Evolutionary conservation across 1,140 invertebrate species (phyloP).

Genomic region (Hesperophylax magnus): DNA sequence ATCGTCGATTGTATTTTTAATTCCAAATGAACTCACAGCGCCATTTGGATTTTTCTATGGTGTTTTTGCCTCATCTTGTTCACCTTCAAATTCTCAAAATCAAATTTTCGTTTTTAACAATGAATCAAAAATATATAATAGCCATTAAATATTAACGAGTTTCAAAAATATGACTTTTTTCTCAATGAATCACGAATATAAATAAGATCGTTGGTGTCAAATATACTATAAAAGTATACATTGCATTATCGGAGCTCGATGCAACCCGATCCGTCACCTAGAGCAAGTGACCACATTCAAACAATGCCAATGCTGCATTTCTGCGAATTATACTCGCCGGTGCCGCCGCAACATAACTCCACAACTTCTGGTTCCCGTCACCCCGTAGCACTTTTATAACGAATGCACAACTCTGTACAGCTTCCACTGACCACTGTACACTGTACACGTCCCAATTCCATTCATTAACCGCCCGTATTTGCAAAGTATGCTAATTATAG

Average conservation of each 20-base stretch:
- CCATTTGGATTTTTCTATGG: constrained; percentile 14
- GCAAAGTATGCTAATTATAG: constrained; percentile 7
- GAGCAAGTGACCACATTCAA: background rate
- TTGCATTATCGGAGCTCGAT: background rate
- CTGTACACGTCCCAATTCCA: background rate
- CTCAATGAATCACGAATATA: no score
- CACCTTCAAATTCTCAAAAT: background rate
- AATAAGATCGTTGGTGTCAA: background rate
- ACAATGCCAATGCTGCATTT: constrained; percentile 4
- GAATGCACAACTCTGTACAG: background rate
- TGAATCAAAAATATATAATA: no score
- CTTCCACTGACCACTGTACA: background rate
- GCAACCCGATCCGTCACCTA: background rate
- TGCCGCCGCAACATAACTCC: background rate
- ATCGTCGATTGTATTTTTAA: constrained; percentile 15
- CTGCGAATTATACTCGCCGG: background rate
- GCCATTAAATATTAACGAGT: no score
- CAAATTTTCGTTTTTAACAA: no score
- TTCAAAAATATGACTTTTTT: no score
- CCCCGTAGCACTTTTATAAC: background rate
- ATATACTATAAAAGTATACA: background rate
- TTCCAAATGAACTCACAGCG: constrained; percentile 3
- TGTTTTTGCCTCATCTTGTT: constrained; percentile 2
- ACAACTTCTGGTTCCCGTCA: background rate
- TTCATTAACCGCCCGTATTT: background rate